These are phyloP conservation scores for Stichopus chloronotus DNA, from an alignment of 35 echinoderm and acorn worm genomes.

Conservation along the genomic window DNA sequence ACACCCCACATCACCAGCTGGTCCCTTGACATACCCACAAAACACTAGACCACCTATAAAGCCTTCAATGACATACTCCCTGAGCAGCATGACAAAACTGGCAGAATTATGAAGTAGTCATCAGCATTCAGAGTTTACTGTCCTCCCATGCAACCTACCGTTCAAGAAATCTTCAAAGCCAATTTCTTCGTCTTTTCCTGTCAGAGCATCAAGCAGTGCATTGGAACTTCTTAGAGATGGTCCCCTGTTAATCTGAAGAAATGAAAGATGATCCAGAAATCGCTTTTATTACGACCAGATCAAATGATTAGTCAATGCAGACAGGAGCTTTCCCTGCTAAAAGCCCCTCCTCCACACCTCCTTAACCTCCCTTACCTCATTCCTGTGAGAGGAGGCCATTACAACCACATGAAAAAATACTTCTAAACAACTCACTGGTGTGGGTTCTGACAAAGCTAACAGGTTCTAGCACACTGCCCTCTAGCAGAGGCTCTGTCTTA, in stretches of 20 bases:
- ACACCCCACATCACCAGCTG: too few species aligned
- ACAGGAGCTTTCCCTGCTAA: neutral
- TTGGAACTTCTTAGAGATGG: constrained; percentile 77
- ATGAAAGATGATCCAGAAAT: neutral
- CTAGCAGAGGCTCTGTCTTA: too few species aligned
- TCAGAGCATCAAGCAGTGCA: constrained; percentile 71
- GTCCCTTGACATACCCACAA: too few species aligned
- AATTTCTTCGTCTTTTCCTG: constrained; percentile 72
- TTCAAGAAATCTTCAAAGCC: constrained; percentile 93
- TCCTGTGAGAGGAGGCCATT: neutral
- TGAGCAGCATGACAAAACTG: too few species aligned
- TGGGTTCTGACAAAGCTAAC: too few species aligned
- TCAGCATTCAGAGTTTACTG: too few species aligned
- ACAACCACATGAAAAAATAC: too few species aligned
- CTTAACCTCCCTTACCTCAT: neutral
- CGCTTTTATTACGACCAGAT: neutral
- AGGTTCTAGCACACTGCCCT: too few species aligned
- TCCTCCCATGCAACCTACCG: constrained; percentile 57
- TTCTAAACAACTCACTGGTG: too few species aligned
- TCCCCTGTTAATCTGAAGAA: constrained; percentile 68
- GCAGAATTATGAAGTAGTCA: too few species aligned
- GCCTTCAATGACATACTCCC: too few species aligned
- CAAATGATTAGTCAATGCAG: neutral
- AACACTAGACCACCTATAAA: too few species aligned
- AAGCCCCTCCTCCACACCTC: neutral